Conservation (phyloP, 53 echinoderm and acorn worm genomes). For the Temnopleurus reevesii region DNA sequence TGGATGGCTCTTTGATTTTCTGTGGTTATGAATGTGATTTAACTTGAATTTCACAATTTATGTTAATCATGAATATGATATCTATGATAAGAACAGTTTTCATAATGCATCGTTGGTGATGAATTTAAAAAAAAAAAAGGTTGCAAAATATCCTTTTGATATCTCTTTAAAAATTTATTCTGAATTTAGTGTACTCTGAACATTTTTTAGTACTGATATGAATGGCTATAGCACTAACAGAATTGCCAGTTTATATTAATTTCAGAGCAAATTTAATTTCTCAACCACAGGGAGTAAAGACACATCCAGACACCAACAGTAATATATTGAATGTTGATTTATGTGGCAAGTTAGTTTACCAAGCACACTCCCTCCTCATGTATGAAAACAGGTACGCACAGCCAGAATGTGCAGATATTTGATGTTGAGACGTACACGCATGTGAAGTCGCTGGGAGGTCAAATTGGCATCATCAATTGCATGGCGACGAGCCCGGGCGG, state of each 20-base stretch:
- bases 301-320: neutral
- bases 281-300: slow-evolving; percentile 3
- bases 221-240: no score
- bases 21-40: neutral
- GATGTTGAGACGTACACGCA: slow-evolving; percentile 74
- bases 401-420: slow-evolving; percentile 84
- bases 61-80: no score
- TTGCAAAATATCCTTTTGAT: no score
- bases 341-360: neutral
- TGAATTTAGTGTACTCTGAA: no score
- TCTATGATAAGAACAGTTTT: no score
- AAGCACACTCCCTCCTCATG: slow-evolving; percentile 24
- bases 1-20: neutral
- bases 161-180: no score
- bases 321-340: neutral
- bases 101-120: no score
- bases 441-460: slow-evolving; percentile 75
- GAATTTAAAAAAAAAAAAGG: no score
- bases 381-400: slow-evolving; percentile 76
- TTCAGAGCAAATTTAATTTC: no score
- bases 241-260: no score
- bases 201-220: no score
- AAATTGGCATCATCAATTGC: slow-evolving; percentile 84
- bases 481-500: slow-evolving; percentile 76
- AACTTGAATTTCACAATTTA: no score